Evolutionary conservation across 2,113 vertebrate genomes (phyloP).

Genomic region (Neopipo cinnamomea): DNA sequence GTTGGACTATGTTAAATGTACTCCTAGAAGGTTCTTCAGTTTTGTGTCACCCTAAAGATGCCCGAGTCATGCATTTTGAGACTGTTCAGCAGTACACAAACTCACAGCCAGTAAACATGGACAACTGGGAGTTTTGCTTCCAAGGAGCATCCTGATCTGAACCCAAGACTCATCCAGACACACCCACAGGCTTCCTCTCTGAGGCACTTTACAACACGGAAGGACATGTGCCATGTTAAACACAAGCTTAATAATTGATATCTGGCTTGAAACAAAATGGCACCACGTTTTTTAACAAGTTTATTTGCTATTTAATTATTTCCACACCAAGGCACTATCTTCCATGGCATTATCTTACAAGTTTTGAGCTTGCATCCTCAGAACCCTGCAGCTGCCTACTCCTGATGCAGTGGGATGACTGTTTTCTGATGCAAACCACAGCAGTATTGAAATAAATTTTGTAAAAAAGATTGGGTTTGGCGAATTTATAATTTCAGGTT

Average conservation of each 20-base stretch:
- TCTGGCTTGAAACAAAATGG: not conserved
- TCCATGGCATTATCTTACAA: not conserved
- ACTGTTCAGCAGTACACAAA: not conserved
- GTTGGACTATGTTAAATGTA: not conserved
- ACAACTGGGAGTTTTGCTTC: not conserved
- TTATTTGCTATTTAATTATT: not conserved
- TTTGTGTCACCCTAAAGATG: not conserved
- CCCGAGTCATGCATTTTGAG: not conserved
- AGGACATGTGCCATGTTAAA: not conserved
- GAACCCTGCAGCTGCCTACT: not conserved
- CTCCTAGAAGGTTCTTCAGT: not conserved
- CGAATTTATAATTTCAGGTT: not conserved
- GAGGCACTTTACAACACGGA: not conserved
- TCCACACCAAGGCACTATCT: not conserved
- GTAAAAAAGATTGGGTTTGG: not conserved
- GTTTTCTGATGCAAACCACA: not conserved
- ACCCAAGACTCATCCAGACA: not conserved
- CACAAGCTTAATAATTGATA: not conserved
- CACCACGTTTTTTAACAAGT: not conserved
- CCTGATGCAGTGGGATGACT: not conserved
- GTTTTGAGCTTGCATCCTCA: not conserved
- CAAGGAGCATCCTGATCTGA: not conserved
- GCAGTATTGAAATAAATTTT: not conserved
- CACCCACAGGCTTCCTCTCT: not conserved
- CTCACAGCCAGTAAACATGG: not conserved